Conservation (phyloP, 2,113 vertebrate genomes). For the Heptranchias perlo region DNA sequence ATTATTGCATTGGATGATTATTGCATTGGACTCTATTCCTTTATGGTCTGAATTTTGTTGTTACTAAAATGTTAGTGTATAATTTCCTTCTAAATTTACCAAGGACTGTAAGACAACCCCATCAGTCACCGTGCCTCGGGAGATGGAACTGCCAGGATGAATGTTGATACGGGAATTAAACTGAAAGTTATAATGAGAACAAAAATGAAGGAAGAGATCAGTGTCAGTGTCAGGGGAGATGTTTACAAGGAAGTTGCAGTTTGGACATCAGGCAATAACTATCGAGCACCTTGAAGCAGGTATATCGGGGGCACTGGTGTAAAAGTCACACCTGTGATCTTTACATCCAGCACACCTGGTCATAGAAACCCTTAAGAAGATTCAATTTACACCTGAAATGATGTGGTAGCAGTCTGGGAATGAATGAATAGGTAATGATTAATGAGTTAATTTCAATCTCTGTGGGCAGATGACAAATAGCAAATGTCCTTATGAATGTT, state of each 20-base stretch:
- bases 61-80: background rate
- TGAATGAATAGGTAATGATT: too few relatives aligned
- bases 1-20: background rate
- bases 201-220: background rate
- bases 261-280: background rate
- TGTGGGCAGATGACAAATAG: background rate
- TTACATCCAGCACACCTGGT: background rate
- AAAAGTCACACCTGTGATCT: background rate
- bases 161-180: background rate
- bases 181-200: background rate
- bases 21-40: background rate
- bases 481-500: background rate
- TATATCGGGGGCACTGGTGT: background rate
- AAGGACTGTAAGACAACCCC: background rate
- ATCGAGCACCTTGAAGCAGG: background rate
- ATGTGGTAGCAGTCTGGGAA: background rate
- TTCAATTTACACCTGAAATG: background rate
- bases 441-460: background rate
- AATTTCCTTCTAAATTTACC: background rate
- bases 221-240: background rate
- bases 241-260: background rate
- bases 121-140: background rate
- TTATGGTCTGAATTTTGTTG: background rate
- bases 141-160: background rate
- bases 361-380: background rate